Percentiles rank a stretch among this genome's conserved stretches.
Evolutionary conservation across 2,888 invertebrate genomes (phyloP).

Genomic region (Chrysomela aeneicollis): DNA sequence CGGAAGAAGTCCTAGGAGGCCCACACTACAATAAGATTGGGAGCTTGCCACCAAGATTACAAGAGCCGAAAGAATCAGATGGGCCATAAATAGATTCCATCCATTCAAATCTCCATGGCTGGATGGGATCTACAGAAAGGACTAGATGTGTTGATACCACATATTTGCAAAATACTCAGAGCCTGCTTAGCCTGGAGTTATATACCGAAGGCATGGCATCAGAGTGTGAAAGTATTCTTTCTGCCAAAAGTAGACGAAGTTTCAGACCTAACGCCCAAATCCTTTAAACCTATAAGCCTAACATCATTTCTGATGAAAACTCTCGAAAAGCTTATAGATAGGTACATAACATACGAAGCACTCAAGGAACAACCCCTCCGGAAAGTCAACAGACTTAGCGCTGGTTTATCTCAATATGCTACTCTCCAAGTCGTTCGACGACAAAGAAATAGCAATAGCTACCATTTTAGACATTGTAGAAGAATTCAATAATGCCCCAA

Average conservation of each 20-base stretch:
- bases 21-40: neutral
- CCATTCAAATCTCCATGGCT: too few relatives aligned
- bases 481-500: neutral
- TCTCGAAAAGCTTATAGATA: neutral
- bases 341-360: neutral
- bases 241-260: neutral
- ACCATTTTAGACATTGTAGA: too few relatives aligned
- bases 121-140: neutral
- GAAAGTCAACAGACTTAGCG: too few relatives aligned
- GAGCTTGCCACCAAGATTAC: too few relatives aligned
- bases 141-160: neutral
- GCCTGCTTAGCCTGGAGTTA: neutral
- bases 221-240: neutral
- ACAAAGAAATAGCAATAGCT: neutral
- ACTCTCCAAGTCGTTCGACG: neutral
- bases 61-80: neutral
- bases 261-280: neutral
- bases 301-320: neutral
- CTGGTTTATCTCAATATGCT: too few relatives aligned
- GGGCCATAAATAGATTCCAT: too few relatives aligned
- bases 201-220: too few relatives aligned
- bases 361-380: neutral
- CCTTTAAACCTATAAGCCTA: neutral
- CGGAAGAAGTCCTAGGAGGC: too few relatives aligned
- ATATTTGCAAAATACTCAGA: neutral